Conservation (phyloP, 2,113 vertebrate species). For the Microcebus lehilahytsara region DNA sequence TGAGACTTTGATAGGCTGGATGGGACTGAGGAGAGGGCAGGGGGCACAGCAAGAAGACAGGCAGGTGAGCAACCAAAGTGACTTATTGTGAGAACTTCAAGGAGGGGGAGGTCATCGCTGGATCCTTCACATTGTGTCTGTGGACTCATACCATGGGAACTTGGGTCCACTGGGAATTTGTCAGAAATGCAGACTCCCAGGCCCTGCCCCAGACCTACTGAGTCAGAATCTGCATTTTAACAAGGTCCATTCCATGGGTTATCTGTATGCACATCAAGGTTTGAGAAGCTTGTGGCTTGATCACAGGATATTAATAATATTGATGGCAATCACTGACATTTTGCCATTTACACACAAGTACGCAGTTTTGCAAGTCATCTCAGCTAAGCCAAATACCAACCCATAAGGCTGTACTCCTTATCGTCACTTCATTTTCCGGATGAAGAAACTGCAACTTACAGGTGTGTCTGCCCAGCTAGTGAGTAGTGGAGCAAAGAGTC, state of each 20-base stretch:
- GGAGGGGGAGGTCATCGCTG: neutral
- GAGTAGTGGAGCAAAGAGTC: neutral
- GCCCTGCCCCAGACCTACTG: neutral
- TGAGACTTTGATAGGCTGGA: neutral
- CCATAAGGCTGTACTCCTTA: neutral
- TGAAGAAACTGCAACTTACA: neutral
- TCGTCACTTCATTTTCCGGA: neutral
- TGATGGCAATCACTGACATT: neutral
- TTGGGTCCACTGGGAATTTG: neutral
- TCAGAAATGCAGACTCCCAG: neutral
- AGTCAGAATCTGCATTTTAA: neutral
- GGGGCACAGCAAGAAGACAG: neutral
- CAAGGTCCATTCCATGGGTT: fast-evolving
- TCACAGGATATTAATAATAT: neutral
- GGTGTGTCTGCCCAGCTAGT: neutral
- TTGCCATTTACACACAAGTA: neutral
- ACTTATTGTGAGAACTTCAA: neutral
- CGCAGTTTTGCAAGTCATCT: neutral
- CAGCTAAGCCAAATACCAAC: neutral
- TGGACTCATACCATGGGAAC: neutral
- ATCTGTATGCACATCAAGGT: neutral
- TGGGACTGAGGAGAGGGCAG: neutral
- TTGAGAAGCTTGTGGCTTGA: neutral
- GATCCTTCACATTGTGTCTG: neutral
- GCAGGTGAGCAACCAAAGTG: no score